phyloP scores from a whole-genome alignment of 2,113 vertebrate genomes.

The Silurus meridionalis region DNA sequence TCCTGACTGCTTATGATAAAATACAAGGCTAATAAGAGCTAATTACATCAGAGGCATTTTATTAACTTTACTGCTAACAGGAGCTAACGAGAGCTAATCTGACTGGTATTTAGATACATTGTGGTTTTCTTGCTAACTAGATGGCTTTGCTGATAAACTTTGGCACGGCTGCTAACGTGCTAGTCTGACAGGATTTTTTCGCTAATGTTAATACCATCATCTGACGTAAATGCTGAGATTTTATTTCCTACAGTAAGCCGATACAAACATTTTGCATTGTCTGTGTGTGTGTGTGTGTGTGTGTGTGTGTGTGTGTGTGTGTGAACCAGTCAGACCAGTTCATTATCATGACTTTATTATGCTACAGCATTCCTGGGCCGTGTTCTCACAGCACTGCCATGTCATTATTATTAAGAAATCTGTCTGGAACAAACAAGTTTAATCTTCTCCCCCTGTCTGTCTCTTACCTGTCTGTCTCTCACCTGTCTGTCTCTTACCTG shows the following conservation, averaged over 20 bases:
- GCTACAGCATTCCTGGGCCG: not conserved
- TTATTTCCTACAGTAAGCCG: not conserved
- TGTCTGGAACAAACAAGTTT: not conserved
- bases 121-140: not conserved
- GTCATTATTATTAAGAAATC: not conserved
- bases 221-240: not conserved
- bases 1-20: not conserved
- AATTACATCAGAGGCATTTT: too few relatives aligned
- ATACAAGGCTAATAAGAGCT: not conserved
- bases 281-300: not conserved
- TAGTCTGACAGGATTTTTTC: not conserved
- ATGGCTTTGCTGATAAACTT: not conserved
- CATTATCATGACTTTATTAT: not conserved
- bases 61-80: too few relatives aligned
- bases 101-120: not conserved
- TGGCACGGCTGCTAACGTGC: not conserved
- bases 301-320: not conserved
- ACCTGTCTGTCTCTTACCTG: too few relatives aligned
- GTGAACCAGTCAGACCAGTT: slow-evolving; percentile 1
- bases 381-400: slow-evolving; percentile 7
- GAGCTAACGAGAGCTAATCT: not conserved
- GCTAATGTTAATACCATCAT: not conserved
- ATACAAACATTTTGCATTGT: not conserved
- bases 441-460: not conserved
- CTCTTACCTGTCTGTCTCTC: too few relatives aligned